phyloP scores from a whole-genome alignment of 2,797 vertebrate genomes.

The Heteromormyrus szaboi region DNA sequence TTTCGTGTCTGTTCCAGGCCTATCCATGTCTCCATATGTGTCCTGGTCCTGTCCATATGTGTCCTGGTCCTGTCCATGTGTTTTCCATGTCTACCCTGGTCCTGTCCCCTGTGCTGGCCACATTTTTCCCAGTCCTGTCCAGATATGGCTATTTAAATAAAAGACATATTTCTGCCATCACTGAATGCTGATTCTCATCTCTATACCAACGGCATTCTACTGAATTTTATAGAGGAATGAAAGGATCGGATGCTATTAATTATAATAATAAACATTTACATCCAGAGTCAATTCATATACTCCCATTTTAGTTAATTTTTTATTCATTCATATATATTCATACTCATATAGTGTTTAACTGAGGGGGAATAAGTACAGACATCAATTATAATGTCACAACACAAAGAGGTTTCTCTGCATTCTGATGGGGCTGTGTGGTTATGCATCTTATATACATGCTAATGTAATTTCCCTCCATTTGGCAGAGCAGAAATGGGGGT shows the following conservation, averaged over 20 bases:
- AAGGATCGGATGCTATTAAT: not conserved
- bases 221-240: not conserved
- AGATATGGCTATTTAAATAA: not conserved
- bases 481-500: not conserved
- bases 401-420: not conserved
- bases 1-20: not conserved
- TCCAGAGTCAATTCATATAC: not conserved
- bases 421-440: not conserved
- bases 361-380: not conserved
- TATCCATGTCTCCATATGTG: not conserved
- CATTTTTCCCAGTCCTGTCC: not conserved
- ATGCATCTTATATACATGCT: conserved; percentile 6
- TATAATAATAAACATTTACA: not conserved
- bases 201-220: not conserved
- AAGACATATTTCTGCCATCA: not conserved
- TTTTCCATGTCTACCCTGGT: not conserved
- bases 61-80: not conserved
- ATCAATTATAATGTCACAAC: conserved; percentile 10
- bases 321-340: not conserved
- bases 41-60: not conserved
- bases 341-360: not conserved
- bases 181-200: not conserved
- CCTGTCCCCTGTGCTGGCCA: not conserved
- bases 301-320: not conserved
- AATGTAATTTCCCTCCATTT: not conserved